Base-by-base conservation (phyloP, 37 sponge, comb jelly and placozoan species). In the Crambe crambe region DNA sequence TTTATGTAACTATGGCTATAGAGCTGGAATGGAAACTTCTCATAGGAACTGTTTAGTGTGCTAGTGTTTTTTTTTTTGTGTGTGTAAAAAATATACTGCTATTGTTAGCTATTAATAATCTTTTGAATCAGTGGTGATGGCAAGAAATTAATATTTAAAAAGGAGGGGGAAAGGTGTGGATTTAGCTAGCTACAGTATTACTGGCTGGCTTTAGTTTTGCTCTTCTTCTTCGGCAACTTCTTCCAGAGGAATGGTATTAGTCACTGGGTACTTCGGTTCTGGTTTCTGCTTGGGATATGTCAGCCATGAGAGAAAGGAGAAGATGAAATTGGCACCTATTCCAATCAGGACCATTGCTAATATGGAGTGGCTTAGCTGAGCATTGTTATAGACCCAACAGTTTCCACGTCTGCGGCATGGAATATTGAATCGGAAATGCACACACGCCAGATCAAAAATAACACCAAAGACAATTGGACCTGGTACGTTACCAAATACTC, bases 351-450 rank as follows among this genome's bases (percentile, higher is more conserved):
- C 77, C 44, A 77, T 15, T 31, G 27, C 29, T 8, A 77, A 9
- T 9, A 79, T 73, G n/a, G 39, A 23, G 20, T 65, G 0, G 42
- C 87, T 81, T 34, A 90, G 56, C 26, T 44, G 17, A 6, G 62
- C 15, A 63, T 91, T 91, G 76, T 82, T 61, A 43, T 86, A 86
- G 40, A 85, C 79, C 87, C 87, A 91, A 79, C 91, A 91, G 76
- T 86, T 82, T 37, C 91, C 91, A 18, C 62, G 68, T 65, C 34
- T 34, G 66, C 83, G 64, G 58, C 87, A 86, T 31, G n/a, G n/a
- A n/a, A n/a, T n/a, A 34, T 86, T 63, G 26, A 74, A 63, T 40
- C 77, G 73, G 87, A 83, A 86, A 44, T 78, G 63, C 38, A 66
- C 3, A 41, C 91, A 91, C 72, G 83, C 58, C 9, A 73, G 74